Evolutionary conservation across 2,113 vertebrate species (phyloP), one percentile per base, ranked within the genome.

Genomic region (Triplophysa rosa): DNA sequence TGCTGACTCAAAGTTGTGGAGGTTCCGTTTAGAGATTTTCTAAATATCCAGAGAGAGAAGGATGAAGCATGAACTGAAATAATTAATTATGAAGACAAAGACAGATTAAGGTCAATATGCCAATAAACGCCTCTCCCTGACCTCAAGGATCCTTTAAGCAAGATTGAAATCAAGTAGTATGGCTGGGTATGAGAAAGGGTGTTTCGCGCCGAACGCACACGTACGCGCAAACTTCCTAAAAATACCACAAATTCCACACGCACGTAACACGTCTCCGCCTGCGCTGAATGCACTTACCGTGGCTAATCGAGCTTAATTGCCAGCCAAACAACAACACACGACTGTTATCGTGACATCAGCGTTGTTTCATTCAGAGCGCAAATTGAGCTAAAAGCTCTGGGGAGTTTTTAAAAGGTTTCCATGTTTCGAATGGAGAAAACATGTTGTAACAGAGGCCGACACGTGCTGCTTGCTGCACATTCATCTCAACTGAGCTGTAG

Each of bases 281-380:
- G 69, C 80, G 24, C 52, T 84, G 75, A 81, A 82, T 80, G 80
- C 62, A 7, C 52, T 67, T 73, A 77, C 67, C 58, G 26, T n/a
- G 49, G 77, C n/a, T 37, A 84, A 82, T 78, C 42, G 52, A 77
- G 54, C 16, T 16, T 52, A 86, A 86, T 80, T 74, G 63, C 42
- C 33, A 68, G 56, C 73, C 14, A 80, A 78, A 80, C 65, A 67
- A 42, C 67, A 59, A 68, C 64, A 75, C 52, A 29, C 58, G 70
- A 21, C 26, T 19, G 21, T 6, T 17, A 19, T 56, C n/a, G 42
- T 52, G 17, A 63, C 37, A 37, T 54, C 62, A 33, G n/a, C 4
- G 0, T 0, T 0, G 45, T n/a, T 37, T 64, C 19, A 16, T 37
- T 65, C 45, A 65, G 4, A 74, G 21, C 62, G 61, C 24, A 54